A percentile compares a stretch with the other conserved stretches of the same genome.
These are phyloP conservation scores for Lepisosteus osseus DNA, from an alignment of 2,113 vertebrate genomes.

Conservation along the genomic window DNA sequence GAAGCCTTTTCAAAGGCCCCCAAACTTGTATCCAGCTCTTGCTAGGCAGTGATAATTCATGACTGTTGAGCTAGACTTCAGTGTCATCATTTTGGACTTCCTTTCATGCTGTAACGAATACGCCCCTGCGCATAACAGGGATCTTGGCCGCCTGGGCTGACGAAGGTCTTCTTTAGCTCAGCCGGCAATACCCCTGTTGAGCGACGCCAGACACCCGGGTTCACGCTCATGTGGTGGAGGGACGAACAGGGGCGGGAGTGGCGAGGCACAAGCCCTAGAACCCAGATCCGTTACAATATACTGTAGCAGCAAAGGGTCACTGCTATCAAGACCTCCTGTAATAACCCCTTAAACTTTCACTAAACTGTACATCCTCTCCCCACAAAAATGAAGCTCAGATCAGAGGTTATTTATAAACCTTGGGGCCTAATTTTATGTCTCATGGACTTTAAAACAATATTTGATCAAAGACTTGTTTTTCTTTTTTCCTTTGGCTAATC, in stretches of 20 bases:
- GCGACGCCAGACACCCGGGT: too few species aligned
- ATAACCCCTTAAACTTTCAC: background rate
- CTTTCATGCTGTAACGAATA: background rate
- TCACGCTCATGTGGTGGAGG: too few species aligned
- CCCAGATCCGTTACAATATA: too few species aligned
- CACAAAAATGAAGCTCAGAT: slow-evolving; percentile 9
- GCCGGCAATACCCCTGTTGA: too few species aligned
- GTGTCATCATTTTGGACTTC: background rate
- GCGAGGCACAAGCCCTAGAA: too few species aligned
- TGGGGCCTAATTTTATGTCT: background rate
- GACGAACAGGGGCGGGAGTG: too few species aligned
- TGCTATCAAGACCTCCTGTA: background rate
- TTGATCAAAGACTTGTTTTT: slow-evolving; percentile 58
- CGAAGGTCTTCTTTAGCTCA: too few species aligned
- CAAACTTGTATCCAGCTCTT: too few species aligned
- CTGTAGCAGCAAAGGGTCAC: background rate
- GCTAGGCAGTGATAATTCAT: background rate
- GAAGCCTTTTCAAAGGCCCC: too few species aligned
- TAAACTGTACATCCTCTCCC: background rate
- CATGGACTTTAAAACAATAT: slow-evolving; percentile 39
- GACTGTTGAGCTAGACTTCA: background rate
- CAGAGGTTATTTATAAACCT: slow-evolving; percentile 21
- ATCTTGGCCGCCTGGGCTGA: too few species aligned
- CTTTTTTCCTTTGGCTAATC: slow-evolving; percentile 53
- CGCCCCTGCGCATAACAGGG: too few species aligned